phyloP scores from a whole-genome alignment of 2,797 vertebrate genomes.

The Clamator glandarius region DNA sequence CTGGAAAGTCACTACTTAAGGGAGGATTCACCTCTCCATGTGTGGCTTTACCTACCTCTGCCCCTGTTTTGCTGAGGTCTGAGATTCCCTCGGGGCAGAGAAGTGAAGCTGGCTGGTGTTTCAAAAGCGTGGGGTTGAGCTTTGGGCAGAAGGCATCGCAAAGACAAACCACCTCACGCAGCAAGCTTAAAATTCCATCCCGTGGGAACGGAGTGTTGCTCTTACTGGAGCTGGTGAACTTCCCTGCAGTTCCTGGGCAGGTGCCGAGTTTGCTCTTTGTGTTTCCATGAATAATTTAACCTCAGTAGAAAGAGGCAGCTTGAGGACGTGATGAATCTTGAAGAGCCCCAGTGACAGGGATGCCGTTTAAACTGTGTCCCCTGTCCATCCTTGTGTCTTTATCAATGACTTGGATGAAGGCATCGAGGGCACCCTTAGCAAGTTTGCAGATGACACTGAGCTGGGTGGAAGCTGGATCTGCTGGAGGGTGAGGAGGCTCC shows the following conservation, averaged over 20 bases:
- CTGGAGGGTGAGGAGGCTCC: too few relatives aligned
- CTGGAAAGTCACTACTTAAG: too few relatives aligned
- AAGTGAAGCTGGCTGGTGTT: neutral
- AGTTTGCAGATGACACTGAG: too few relatives aligned
- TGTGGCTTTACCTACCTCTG: neutral
- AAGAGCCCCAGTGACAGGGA: neutral
- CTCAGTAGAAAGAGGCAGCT: neutral
- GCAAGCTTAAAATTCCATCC: neutral
- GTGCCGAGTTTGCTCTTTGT: neutral
- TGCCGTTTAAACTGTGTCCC: neutral
- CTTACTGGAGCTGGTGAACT: neutral
- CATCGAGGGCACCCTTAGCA: too few relatives aligned
- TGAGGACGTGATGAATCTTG: neutral
- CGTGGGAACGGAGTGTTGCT: rapidly evolving
- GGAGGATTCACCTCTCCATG: too few relatives aligned
- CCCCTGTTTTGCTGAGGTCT: neutral
- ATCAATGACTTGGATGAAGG: too few relatives aligned
- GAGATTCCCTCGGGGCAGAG: neutral
- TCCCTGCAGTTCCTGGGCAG: neutral
- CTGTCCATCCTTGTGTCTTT: rapidly evolving
- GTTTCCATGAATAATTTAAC: neutral
- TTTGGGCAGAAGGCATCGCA: rapidly evolving
- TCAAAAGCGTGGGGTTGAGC: rapidly evolving
- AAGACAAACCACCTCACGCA: too few relatives aligned
- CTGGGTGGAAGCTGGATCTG: too few relatives aligned